Conservation (phyloP, 2,113 vertebrate species). For the Sinocyclocheilus grahami region DNA sequence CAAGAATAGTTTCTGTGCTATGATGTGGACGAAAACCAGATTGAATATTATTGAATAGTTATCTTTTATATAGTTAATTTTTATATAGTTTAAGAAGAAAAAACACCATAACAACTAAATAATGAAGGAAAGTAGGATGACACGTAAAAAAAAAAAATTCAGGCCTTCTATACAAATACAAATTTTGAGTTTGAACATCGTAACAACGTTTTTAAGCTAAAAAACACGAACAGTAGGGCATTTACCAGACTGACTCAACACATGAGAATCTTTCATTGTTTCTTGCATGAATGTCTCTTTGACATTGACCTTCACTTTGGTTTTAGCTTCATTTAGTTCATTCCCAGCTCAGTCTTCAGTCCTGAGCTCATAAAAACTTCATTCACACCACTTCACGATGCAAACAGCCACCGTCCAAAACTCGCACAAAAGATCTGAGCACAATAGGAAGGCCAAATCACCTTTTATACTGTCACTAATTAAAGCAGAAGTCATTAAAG, state of each 20-base stretch:
- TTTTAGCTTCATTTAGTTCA: constrained; percentile 56
- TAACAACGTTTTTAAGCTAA: too few species aligned
- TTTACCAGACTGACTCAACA: background rate
- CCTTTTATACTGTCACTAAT: constrained; percentile 70
- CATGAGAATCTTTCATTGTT: background rate
- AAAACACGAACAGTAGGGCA: too few species aligned
- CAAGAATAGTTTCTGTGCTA: too few species aligned
- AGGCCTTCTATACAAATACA: too few species aligned
- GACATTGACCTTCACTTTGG: constrained; percentile 59
- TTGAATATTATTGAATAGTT: too few species aligned
- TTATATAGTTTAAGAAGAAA: background rate
- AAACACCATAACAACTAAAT: background rate
- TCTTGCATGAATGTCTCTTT: constrained; percentile 24
- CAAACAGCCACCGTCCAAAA: constrained; percentile 36
- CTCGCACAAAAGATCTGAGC: constrained; percentile 62
- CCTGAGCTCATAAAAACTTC: constrained; percentile 53
- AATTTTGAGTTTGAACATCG: too few species aligned
- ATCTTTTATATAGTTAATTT: too few species aligned
- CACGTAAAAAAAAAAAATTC: too few species aligned
- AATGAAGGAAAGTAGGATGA: too few species aligned
- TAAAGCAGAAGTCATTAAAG: constrained; percentile 79
- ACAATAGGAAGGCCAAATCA: constrained; percentile 61
- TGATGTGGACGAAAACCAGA: too few species aligned
- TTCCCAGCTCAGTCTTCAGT: constrained; percentile 41
- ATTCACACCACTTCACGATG: constrained; percentile 51